These are phyloP conservation scores for Celastrina argiolus DNA, from an alignment of 2,888 invertebrate species.

Conservation along the genomic window DNA sequence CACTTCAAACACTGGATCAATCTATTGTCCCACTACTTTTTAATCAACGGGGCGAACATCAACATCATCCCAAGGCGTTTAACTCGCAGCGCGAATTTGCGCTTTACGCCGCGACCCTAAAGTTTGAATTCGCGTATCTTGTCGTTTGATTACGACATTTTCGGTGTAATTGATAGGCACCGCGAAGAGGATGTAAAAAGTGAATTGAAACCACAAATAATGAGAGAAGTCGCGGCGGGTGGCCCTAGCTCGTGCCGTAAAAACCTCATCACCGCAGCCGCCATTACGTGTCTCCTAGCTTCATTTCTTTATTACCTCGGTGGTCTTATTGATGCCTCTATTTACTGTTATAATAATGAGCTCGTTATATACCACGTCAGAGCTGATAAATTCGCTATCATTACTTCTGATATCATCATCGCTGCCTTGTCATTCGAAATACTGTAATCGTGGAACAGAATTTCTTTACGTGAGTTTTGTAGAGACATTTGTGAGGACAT, in stretches of 20 bases:
- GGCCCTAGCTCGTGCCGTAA: slow-evolving; percentile 73
- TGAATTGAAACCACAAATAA: slow-evolving; percentile 76
- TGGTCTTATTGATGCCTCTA: slow-evolving; percentile 56
- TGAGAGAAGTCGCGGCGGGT: slow-evolving; percentile 69
- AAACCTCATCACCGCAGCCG: slow-evolving; percentile 68
- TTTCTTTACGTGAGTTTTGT: neutral
- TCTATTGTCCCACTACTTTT: slow-evolving; percentile 30
- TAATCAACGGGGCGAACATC: slow-evolving; percentile 31
- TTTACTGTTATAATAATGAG: slow-evolving; percentile 31
- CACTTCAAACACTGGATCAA: slow-evolving; percentile 22
- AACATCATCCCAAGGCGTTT: slow-evolving; percentile 20
- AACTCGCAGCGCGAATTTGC: slow-evolving; percentile 27
- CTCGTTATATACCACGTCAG: neutral
- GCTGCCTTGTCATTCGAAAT: neutral
- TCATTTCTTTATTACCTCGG: slow-evolving; percentile 67
- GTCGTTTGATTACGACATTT: slow-evolving; percentile 48
- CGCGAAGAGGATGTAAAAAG: slow-evolving; percentile 69
- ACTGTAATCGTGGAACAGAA: neutral
- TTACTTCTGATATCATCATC: slow-evolving; percentile 11
- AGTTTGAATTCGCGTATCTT: neutral
- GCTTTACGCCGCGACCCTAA: slow-evolving; percentile 20
- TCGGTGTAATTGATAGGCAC: slow-evolving; percentile 45
- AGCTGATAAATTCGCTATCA: slow-evolving; percentile 3
- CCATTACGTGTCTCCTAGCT: slow-evolving; percentile 62
- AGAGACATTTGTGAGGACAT: neutral